These are phyloP conservation scores for Amiota mariae DNA, from an alignment of 2,888 invertebrate genomes.

Conservation along the genomic window DNA sequence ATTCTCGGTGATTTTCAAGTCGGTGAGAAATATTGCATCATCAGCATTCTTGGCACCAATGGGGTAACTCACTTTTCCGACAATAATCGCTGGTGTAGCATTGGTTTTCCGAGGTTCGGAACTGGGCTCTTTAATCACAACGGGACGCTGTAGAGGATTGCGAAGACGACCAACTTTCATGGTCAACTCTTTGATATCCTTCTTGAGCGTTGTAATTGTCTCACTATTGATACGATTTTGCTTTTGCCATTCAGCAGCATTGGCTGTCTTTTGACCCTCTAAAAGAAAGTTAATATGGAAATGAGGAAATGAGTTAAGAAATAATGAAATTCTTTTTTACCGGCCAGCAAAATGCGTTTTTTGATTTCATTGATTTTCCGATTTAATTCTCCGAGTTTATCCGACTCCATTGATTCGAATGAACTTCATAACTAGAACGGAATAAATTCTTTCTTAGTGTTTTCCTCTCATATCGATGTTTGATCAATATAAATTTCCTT, in stretches of 20 bases:
- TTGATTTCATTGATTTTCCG: constrained; percentile 88
- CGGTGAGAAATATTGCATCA: constrained; percentile 77
- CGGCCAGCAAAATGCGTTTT: constrained; percentile 89
- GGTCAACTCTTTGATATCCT: constrained; percentile 80
- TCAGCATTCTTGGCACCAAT: constrained; percentile 74
- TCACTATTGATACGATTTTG: constrained; percentile 83
- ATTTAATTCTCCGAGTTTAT: constrained; percentile 74
- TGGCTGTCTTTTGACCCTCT: constrained; percentile 91
- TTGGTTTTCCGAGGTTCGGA: constrained; percentile 48
- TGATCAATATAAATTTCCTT: constrained; percentile 4
- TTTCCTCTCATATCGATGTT: neutral
- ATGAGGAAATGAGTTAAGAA: no score
- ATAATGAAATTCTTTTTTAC: constrained; percentile 72
- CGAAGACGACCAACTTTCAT: constrained; percentile 74
- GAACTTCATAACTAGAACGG: neutral
- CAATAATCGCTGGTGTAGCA: constrained; percentile 66
- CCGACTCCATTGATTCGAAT: constrained; percentile 60
- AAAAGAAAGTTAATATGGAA: constrained; percentile 22
- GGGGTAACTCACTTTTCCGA: constrained; percentile 71
- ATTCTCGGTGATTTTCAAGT: constrained; percentile 80
- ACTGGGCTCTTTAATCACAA: constrained; percentile 63
- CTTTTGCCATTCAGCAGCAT: constrained; percentile 85
- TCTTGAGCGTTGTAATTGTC: constrained; percentile 81
- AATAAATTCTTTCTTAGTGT: neutral
- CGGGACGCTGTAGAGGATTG: constrained; percentile 69